Conservation (phyloP, 2,888 invertebrate genomes). For the Andrena marginata region DNA sequence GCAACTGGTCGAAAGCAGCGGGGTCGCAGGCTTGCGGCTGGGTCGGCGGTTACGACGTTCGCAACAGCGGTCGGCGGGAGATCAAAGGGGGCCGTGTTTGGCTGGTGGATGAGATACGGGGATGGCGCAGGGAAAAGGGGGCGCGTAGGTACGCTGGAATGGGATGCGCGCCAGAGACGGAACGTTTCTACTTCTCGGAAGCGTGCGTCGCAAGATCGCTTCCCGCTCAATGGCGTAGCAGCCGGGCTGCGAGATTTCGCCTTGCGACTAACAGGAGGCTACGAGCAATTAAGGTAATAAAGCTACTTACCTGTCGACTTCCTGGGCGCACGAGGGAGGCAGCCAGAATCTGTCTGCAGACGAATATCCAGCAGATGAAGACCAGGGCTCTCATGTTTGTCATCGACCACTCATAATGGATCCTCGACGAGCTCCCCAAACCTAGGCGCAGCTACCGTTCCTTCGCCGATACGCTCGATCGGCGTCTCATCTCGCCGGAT, state of each 20-base stretch:
- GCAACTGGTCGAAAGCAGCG: background rate
- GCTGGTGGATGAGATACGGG: slow-evolving; percentile 54
- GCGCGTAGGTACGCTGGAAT: slow-evolving; percentile 50
- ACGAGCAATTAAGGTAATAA: background rate
- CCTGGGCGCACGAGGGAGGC: background rate
- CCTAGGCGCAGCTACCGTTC: background rate
- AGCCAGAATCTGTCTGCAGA: slow-evolving; percentile 24
- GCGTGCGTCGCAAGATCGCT: slow-evolving; percentile 69
- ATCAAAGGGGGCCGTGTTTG: slow-evolving; percentile 68
- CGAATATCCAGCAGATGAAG: slow-evolving; percentile 48
- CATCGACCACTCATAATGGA: slow-evolving; percentile 37
- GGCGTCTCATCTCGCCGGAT: slow-evolving; percentile 26
- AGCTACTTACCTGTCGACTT: slow-evolving; percentile 51
- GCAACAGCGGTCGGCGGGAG: slow-evolving; percentile 40
- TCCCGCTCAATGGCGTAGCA: slow-evolving; percentile 73
- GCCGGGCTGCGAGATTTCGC: background rate
- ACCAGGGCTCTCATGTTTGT: slow-evolving; percentile 55
- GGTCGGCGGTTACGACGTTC: slow-evolving; percentile 10
- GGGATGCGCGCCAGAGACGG: slow-evolving; percentile 64
- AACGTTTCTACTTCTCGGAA: slow-evolving; percentile 77
- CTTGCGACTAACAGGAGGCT: too few relatives aligned
- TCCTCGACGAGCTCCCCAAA: background rate
- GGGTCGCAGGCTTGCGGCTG: background rate
- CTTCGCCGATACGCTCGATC: background rate
- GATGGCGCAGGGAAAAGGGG: slow-evolving; percentile 55